Conservation (phyloP, 2,888 invertebrate species). For the Empis stercorea region DNA sequence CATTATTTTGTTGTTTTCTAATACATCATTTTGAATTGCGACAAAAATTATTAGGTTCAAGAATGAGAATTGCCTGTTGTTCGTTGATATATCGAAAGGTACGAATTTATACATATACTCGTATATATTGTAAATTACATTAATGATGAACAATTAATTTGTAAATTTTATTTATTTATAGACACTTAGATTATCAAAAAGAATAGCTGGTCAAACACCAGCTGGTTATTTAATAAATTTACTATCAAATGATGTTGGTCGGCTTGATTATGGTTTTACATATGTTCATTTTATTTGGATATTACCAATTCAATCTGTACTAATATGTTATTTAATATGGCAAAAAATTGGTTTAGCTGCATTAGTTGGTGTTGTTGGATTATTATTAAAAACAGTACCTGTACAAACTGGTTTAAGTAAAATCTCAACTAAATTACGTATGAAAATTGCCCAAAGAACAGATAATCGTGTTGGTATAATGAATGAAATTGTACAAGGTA, state of each 20-base stretch:
- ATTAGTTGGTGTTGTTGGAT: conserved; percentile 63
- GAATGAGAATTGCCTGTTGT: conserved; percentile 52
- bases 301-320: conserved; percentile 51
- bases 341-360: conserved; percentile 57
- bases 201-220: conserved; percentile 55
- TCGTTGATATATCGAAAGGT: conserved; percentile 57
- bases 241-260: conserved; percentile 84
- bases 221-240: conserved; percentile 88
- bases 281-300: conserved; percentile 83
- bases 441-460: conserved; percentile 69
- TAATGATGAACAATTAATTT: background rate
- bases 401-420: conserved; percentile 49
- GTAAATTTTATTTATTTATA: conserved; percentile 25
- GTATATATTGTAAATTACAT: too few species aligned
- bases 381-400: conserved; percentile 68
- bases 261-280: conserved; percentile 75
- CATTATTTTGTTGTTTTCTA: conserved; percentile 27
- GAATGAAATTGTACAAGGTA: conserved; percentile 88
- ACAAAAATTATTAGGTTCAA: conserved; percentile 42
- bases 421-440: conserved; percentile 40
- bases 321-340: conserved; percentile 67
- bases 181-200: conserved; percentile 55
- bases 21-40: conserved; percentile 35
- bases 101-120: too few species aligned
- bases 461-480: conserved; percentile 85